Base-by-base conservation (phyloP, 2,888 invertebrate species). In the Oegoconia quadripuncta region DNA sequence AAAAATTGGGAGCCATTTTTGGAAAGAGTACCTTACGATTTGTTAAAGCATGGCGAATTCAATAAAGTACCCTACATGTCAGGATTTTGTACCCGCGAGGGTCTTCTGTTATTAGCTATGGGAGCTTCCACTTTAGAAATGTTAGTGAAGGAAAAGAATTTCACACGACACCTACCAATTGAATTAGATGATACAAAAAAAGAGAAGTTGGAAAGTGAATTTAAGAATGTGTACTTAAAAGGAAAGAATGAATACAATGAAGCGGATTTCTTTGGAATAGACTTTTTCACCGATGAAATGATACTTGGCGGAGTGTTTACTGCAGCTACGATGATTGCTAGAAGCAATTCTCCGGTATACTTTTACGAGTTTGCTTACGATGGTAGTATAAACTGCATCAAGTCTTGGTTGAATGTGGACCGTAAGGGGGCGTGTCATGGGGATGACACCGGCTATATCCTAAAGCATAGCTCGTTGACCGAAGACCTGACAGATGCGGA, bases 41-140 rank as follows among this genome's bases (percentile, higher is more conserved):
- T 80, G 18, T 39, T 88, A 31, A 70, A 72, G 42, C 55, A 70
- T 34, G 74, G 74, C n/a, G 62, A 65, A 23, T 71, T 76, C 31
- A 54, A 66, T 6, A 59, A 66, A 14, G 78, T 89, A 14, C 88
- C 89, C 0, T 50, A 78, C 1, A 68, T 89, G 12, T 77, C 80
- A 64, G 89, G 89, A 12, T 87, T 88, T 45, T 86, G 79, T 41
- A 69, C 75, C 1, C 69, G 61, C 2, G 89, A 89, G 55, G 89
- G 89, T 1, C 58, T 77, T 8, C 52, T 78, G 14, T 72, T 77
- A 55, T 43, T 36, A 14, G 22, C 52, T 31, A 43, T 61, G 16
- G 67, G 64, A 37, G 54, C 62, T 1, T 40, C 49, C 3, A 48
- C 48, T 30, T 67, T 1, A 44, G 56, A 34, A 50, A 62, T 28